phyloP scores from a whole-genome alignment of 2,888 invertebrate species.

The Acanthosepion esculentum region DNA sequence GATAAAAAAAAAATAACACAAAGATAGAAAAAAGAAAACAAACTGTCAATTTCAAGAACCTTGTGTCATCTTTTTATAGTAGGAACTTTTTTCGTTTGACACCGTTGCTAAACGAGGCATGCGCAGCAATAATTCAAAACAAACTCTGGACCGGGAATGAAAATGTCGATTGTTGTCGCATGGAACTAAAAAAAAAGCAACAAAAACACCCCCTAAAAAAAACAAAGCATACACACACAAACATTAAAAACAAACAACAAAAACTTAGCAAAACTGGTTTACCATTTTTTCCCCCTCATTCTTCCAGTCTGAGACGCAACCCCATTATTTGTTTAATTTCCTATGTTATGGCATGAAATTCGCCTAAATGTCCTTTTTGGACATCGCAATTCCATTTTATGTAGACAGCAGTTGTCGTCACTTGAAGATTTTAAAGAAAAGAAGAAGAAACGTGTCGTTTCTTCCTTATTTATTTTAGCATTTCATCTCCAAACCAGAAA shows the following conservation, averaged over 20 bases:
- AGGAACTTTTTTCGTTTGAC: neutral
- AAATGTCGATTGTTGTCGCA: neutral
- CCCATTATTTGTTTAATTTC: neutral
- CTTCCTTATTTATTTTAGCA: neutral
- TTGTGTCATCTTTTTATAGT: neutral
- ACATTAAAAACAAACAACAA: neutral
- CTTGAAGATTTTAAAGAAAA: neutral
- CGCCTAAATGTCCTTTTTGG: neutral
- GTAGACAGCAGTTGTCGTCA: conserved; percentile 33
- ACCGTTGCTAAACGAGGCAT: neutral
- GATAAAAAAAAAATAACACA: no score
- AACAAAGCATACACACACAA: neutral
- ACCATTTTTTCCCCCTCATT: neutral
- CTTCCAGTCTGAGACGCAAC: neutral
- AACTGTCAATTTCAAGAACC: no score
- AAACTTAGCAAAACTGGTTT: neutral
- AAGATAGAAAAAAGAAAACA: no score
- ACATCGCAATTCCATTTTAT: neutral
- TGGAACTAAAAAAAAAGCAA: neutral
- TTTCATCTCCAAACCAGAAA: neutral
- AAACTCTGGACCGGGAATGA: neutral
- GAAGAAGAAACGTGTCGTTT: neutral
- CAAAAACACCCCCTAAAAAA: neutral
- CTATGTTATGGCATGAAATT: neutral
- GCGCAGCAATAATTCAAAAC: conserved; percentile 33